Evolutionary conservation across 2,113 vertebrate genomes (phyloP).

Genomic region (Oncorhynchus kisutch): DNA sequence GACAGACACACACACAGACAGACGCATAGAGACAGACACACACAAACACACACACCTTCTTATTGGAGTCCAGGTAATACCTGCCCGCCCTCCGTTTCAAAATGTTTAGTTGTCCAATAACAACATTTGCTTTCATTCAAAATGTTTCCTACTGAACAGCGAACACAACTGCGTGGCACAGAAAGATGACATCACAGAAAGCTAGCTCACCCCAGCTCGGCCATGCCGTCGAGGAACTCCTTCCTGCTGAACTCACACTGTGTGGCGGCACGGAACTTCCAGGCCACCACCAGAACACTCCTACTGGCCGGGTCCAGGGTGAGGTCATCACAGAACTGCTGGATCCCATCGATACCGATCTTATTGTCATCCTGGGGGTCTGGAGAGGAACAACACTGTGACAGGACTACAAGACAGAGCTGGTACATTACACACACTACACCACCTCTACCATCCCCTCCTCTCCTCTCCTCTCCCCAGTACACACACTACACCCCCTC

Average conservation of each 20-base stretch:
- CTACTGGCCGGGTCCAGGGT: slow-evolving; percentile 89
- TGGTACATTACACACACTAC: not conserved
- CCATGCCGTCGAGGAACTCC: slow-evolving; percentile 94
- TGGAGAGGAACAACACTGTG: slow-evolving; percentile 48
- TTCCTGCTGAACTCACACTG: slow-evolving; percentile 97
- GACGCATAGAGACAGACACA: slow-evolving; percentile 1
- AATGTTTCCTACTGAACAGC: no score
- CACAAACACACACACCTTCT: not conserved
- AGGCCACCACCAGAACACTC: slow-evolving; percentile 90
- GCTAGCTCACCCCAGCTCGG: slow-evolving; percentile 85
- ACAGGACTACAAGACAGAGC: not conserved
- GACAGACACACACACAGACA: not conserved
- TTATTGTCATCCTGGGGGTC: slow-evolving; percentile 97
- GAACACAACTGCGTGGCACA: no score
- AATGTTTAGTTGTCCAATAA: no score
- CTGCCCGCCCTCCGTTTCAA: no score
- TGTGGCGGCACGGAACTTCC: slow-evolving; percentile 95
- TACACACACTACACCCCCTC: no score
- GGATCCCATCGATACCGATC: slow-evolving; percentile 94
- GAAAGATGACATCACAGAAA: not conserved
- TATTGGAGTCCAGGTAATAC: no score
- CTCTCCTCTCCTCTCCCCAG: no score
- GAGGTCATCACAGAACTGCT: slow-evolving; percentile 95
- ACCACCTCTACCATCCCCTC: no score
- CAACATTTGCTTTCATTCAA: not conserved